These are phyloP conservation scores for Poeciliopsis gracilis DNA, from an alignment of 2,797 vertebrate species.

Conservation along the genomic window DNA sequence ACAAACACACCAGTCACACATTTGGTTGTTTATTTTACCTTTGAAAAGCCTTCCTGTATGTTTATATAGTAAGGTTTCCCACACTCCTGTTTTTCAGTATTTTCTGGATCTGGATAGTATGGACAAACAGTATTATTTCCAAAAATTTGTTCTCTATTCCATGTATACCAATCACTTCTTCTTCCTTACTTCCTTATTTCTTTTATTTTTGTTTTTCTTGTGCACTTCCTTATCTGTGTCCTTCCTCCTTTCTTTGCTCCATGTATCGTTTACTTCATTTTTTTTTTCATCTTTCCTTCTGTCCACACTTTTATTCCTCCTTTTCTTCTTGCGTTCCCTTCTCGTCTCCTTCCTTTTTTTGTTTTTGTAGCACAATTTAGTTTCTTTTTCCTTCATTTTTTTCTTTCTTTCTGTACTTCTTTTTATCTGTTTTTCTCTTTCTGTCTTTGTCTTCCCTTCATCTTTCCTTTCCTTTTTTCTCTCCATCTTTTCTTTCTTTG, in stretches of 20 bases:
- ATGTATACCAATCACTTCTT: background rate
- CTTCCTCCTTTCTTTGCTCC: background rate
- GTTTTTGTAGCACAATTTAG: no score
- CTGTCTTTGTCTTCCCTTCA: no score
- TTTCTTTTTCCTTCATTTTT: no score
- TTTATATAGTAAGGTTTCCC: background rate
- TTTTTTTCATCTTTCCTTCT: background rate
- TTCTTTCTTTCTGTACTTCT: no score
- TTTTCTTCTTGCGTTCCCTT: background rate
- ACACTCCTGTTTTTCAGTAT: background rate
- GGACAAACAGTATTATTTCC: background rate
- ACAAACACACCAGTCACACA: background rate
- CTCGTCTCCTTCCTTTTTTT: background rate
- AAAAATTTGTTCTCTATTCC: background rate
- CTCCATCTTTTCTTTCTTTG: no score
- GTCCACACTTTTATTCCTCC: no score
- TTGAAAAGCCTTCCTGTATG: background rate
- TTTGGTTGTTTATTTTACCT: background rate
- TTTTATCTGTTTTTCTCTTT: no score
- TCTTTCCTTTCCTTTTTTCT: no score
- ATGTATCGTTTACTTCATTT: background rate
- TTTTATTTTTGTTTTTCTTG: background rate
- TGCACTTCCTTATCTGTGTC: background rate
- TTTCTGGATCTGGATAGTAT: background rate
- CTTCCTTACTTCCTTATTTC: background rate